Base-by-base conservation (phyloP, 1,140 invertebrate species). In the Coptotermes formosanus region DNA sequence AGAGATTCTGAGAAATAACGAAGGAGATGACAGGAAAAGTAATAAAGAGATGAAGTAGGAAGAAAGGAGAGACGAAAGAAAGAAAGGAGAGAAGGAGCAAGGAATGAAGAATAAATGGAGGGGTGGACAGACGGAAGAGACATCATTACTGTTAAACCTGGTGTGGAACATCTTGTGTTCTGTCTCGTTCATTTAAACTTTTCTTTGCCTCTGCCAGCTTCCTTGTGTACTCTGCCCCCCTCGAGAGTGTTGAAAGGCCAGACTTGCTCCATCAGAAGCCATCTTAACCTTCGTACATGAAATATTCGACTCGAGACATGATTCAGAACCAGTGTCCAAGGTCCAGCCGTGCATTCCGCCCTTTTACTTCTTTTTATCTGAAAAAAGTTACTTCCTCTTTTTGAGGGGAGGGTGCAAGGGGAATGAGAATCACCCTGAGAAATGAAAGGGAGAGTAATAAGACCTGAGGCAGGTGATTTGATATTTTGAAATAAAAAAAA, bases 391-490 rank as follows among this genome's bases (percentile, higher is more conserved):
- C 64, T 75, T 75, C 64, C 64, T 75, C 64, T 30, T 75, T 30
- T 75, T 75, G n/a, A 1, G 7, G 64, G 38, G 14, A 59, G 55
- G 25, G 7, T 75, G 9, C 25, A n/a, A 30, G 9, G 64, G 64
- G 25, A 25, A 30, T 75, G 25, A 75, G 7, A n/a, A 25, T 75
- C 64, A 75, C 64, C 64, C 64, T n/a, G 25, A n/a, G 30, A 75
- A 75, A 75, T 30, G 64, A 75, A 30, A 75, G 64, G 64, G 64
- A 75, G 64, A 75, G 64, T 75, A 75, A 75, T 75, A 75, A 75
- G 64, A 75, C 64, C 64, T 75, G 64, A 75, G 64, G 64, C 64
- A 75, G 64, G 64, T 75, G 64, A 75, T 75, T 75, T 75, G 64
- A 75, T 75, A 75, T 75, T 75, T 75, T 30, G 2, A 75, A 30